phyloP scores from a whole-genome alignment of 2,888 invertebrate species.

The Lampropteryx suffumata region DNA sequence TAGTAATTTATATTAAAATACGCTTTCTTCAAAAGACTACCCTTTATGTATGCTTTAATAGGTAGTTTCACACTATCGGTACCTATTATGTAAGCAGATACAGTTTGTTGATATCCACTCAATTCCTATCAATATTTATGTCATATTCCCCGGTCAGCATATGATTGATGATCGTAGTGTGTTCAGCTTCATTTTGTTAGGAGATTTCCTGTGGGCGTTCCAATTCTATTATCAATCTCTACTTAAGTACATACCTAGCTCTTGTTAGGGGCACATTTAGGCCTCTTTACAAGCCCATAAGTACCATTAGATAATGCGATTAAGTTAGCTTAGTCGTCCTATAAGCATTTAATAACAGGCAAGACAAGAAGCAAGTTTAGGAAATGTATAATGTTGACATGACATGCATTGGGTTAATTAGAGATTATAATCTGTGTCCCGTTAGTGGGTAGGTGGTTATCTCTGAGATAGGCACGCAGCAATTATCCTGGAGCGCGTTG shows the following conservation, averaged over 20 bases:
- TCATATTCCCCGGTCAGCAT: slow-evolving; percentile 20
- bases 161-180: slow-evolving; percentile 47
- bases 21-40: too few species aligned
- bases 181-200: slow-evolving; percentile 16
- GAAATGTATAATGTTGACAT: slow-evolving; percentile 43
- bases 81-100: slow-evolving; percentile 23
- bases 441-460: slow-evolving; percentile 62
- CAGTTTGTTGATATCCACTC: slow-evolving; percentile 39
- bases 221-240: background rate
- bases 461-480: slow-evolving; percentile 42
- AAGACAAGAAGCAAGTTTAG: slow-evolving; percentile 10
- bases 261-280: too few species aligned
- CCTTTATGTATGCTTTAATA: too few species aligned
- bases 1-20: too few species aligned
- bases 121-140: slow-evolving; percentile 35
- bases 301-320: too few species aligned
- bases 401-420: slow-evolving; percentile 62
- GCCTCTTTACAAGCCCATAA: too few species aligned
- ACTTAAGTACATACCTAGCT: too few species aligned
- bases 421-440: slow-evolving; percentile 67
- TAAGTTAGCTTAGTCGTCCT: too few species aligned
- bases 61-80: too few species aligned
- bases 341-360: too few species aligned
- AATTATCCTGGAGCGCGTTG: slow-evolving; percentile 64
- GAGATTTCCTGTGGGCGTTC: background rate